phyloP scores from a whole-genome alignment of 2,888 invertebrate species.

The Meloe dianella region DNA sequence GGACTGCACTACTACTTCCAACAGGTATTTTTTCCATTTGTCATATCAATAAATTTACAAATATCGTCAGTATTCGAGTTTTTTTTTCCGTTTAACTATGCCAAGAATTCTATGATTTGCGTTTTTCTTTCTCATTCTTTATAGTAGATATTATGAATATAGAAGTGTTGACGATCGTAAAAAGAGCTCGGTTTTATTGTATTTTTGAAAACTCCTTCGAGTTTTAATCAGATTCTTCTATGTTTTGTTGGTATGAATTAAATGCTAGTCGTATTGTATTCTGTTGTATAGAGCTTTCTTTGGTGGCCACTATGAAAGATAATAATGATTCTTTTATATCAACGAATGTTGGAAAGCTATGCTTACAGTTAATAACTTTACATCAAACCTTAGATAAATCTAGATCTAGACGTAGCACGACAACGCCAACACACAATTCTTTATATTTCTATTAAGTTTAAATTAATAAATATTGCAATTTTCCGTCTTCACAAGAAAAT shows the following conservation, averaged over 20 bases:
- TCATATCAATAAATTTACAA: too few relatives aligned
- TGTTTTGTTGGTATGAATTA: neutral
- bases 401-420: neutral
- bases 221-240: neutral
- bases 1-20: slow-evolving; percentile 48
- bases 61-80: too few relatives aligned
- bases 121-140: too few relatives aligned
- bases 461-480: neutral
- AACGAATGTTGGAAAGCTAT: neutral
- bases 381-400: neutral
- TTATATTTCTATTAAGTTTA: neutral
- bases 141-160: too few relatives aligned
- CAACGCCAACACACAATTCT: neutral
- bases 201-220: neutral
- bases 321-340: neutral
- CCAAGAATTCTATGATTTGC: too few relatives aligned
- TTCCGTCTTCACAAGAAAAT: neutral
- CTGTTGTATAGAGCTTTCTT: neutral
- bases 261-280: neutral
- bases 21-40: slow-evolving; percentile 44
- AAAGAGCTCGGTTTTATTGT: neutral
- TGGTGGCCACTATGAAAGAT: neutral
- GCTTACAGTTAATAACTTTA: neutral
- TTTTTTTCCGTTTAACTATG: neutral
- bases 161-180: neutral